Conservation (phyloP, 2,888 invertebrate genomes). For the Minunthozetes semirufus region DNA sequence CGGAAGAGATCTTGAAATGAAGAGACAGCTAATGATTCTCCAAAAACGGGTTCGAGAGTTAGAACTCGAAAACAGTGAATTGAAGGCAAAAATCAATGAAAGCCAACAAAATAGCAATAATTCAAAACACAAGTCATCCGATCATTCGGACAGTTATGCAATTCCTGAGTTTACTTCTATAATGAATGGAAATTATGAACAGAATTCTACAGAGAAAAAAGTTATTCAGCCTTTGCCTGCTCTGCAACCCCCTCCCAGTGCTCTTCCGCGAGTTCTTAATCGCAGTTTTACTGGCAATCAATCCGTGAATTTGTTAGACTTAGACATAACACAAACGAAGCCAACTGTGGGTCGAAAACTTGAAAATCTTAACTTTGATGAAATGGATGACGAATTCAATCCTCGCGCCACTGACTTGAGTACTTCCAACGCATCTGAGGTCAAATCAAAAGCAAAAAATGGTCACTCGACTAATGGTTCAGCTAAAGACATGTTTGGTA, state of each 20-base stretch:
- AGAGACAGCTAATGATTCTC: slow-evolving; percentile 65
- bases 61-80: slow-evolving; percentile 52
- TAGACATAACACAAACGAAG: slow-evolving; percentile 39
- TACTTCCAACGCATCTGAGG: not conserved
- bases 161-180: not conserved
- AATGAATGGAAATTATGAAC: not conserved
- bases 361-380: slow-evolving; percentile 62
- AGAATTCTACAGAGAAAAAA: not conserved
- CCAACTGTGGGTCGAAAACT: slow-evolving; percentile 48
- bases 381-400: slow-evolving; percentile 38
- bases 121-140: not conserved
- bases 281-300: slow-evolving; percentile 23
- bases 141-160: not conserved
- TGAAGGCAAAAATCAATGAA: slow-evolving; percentile 24
- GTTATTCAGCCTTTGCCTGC: not conserved
- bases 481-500: slow-evolving; percentile 68
- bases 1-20: slow-evolving; percentile 77
- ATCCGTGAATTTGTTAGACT: slow-evolving; percentile 36
- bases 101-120: slow-evolving; percentile 24
- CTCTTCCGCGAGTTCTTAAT: slow-evolving; percentile 25
- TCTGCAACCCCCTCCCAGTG: slow-evolving; percentile 34
- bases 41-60: slow-evolving; percentile 80
- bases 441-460: not conserved
- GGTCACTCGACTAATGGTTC: slow-evolving; percentile 3
- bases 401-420: slow-evolving; percentile 31